Percentiles rank a stretch among this genome's conserved stretches.
Conservation (phyloP, 2,113 vertebrate species). For the Oryzias melastigma region DNA sequence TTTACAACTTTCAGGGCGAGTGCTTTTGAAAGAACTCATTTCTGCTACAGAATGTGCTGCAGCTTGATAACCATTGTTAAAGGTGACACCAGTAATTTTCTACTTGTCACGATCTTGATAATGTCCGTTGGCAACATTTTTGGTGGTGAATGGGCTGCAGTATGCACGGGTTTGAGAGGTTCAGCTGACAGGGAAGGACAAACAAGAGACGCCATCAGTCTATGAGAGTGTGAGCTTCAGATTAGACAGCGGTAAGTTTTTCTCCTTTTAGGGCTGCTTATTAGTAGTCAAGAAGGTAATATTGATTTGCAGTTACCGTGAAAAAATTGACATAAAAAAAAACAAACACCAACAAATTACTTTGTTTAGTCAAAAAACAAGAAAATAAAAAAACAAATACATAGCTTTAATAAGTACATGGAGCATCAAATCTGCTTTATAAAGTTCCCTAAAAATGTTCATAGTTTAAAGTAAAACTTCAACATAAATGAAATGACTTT, state of each 20-base stretch:
- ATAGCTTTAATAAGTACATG: too few species aligned
- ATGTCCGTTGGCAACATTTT: not conserved
- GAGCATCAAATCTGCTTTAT: too few species aligned
- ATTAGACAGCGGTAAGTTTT: not conserved
- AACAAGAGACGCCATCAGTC: not conserved
- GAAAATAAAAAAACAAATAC: too few species aligned
- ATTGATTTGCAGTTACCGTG: too few species aligned
- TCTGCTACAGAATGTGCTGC: not conserved
- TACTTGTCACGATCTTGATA: slow-evolving; percentile 1
- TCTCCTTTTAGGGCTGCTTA: too few species aligned
- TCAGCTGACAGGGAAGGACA: not conserved
- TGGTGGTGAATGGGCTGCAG: not conserved
- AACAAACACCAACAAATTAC: too few species aligned
- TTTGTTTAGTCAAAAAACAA: too few species aligned
- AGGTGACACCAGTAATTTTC: slow-evolving; percentile 1
- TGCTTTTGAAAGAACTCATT: not conserved
- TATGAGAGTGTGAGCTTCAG: not conserved
- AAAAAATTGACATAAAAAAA: too few species aligned
- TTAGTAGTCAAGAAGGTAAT: too few species aligned
- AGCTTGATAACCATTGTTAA: not conserved
- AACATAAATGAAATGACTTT: too few species aligned
- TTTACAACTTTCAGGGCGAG: not conserved
- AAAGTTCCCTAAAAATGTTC: too few species aligned
- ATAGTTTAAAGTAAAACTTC: too few species aligned
- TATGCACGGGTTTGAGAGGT: not conserved